Evolutionary conservation across 1,140 invertebrate genomes (phyloP).

Genomic region (Himalopsyche phryganea): DNA sequence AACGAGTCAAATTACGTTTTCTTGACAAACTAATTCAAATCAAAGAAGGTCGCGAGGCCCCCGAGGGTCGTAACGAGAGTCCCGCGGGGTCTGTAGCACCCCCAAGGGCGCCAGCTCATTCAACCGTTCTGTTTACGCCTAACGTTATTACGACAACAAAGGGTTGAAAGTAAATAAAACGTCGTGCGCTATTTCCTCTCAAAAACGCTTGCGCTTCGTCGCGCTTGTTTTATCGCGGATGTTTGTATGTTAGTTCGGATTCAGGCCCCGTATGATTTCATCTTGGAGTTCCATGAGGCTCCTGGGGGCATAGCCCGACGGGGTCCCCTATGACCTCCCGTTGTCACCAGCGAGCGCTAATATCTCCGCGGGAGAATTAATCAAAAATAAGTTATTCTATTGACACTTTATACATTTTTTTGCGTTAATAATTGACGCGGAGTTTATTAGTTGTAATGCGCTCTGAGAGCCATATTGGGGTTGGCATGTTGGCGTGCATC

Average conservation of each 20-base stretch:
- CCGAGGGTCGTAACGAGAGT: background rate
- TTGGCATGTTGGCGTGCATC: background rate
- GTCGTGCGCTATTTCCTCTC: slow-evolving; percentile 17
- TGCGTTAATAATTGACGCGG: slow-evolving; percentile 16
- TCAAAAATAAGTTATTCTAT: slow-evolving; percentile 10
- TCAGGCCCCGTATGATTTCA: background rate
- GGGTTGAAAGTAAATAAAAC: slow-evolving; percentile 17
- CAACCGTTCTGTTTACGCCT: slow-evolving; percentile 25
- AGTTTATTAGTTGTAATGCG: slow-evolving; percentile 19
- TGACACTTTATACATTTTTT: slow-evolving; percentile 17
- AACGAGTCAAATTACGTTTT: too few relatives aligned
- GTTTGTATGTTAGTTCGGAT: background rate
- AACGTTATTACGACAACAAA: slow-evolving; percentile 24
- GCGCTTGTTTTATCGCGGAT: slow-evolving; percentile 1
- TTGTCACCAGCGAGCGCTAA: background rate
- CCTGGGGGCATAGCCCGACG: slow-evolving; percentile 1
- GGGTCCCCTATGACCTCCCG: background rate
- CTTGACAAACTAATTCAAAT: too few relatives aligned
- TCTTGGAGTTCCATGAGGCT: background rate
- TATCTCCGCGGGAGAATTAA: slow-evolving; percentile 2
- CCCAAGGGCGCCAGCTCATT: slow-evolving; percentile 5
- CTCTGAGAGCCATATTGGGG: background rate
- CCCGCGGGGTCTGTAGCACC: background rate
- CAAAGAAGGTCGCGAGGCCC: too few relatives aligned
- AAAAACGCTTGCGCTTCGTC: background rate